Conservation (phyloP, 2,113 vertebrate species). For the Glaucomys volans region DNA sequence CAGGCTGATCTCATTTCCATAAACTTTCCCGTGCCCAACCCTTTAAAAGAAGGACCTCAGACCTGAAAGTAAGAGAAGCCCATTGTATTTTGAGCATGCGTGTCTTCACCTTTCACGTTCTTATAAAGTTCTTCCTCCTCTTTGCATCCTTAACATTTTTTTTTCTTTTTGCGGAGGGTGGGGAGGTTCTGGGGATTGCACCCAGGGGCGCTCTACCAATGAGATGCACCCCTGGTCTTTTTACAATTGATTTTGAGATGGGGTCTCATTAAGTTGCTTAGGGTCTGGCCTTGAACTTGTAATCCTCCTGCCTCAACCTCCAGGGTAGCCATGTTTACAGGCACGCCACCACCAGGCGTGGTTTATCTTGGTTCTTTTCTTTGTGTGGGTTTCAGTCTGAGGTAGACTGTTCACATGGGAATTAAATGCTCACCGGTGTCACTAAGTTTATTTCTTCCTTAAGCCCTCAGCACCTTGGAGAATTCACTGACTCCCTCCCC, state of each 20-base stretch:
- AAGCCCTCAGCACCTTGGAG: background rate
- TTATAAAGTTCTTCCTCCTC: too few species aligned
- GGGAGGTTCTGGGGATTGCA: background rate
- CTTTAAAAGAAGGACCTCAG: too few species aligned
- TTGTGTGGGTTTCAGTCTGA: background rate
- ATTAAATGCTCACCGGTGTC: background rate
- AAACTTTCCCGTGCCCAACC: too few species aligned
- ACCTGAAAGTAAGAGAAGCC: too few species aligned
- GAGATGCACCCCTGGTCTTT: background rate
- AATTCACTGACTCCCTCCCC: background rate
- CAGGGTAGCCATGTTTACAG: background rate
- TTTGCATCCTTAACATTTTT: background rate
- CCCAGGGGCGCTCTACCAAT: background rate
- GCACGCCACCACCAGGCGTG: background rate
- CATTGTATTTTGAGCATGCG: too few species aligned
- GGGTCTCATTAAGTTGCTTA: background rate
- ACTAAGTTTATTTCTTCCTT: slow-evolving; percentile 35
- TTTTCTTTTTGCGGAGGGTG: too few species aligned
- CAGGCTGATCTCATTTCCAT: too few species aligned
- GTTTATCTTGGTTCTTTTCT: background rate
- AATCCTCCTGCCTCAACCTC: background rate
- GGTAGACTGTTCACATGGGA: background rate
- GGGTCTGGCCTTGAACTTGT: background rate
- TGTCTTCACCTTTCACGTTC: too few species aligned
- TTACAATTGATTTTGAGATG: background rate